Evolutionary conservation across 2,797 vertebrate species (phyloP), one percentile per base, ranked within the genome.

Genomic region (Syngnathus acus): DNA sequence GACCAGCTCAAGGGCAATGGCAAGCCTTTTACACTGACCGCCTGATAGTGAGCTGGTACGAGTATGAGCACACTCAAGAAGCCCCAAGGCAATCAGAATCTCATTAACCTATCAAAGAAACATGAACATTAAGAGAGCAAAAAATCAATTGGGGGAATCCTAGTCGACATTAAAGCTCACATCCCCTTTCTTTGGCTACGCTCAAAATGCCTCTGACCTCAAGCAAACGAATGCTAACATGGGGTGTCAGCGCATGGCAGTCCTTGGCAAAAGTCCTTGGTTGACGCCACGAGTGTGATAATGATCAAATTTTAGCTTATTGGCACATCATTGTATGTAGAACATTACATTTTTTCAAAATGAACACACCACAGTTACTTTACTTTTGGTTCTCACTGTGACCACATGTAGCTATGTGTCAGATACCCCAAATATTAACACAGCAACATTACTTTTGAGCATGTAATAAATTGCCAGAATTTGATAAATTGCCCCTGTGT

Each of bases 1-100:
- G 81, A 98, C 95, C 70, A 98, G 90, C 77, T 98, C 96, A 57
- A 97, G 88, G 38, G 95, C 95, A 7, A 98, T 97, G 77, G 95
- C 94, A 68, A 98, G 88, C 10, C 96, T 92, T 81, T 98, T 98
- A 74, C 94, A 92, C 83, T 98, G 95, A 0, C 95, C 95, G 0
- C 94, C 94, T 0, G 95, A 98, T 74, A 98, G 91, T 0, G 89
- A 91, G 72, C 87, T 80, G 70, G 94, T 96, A 39, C 93, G 93
- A 21, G 94, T 97, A 84, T 93, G 89, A n/a, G 91, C 92, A 68
- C 95, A 98, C 51, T 94, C 93, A 32, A 94, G 90, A 70, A 98
- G 93, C 53, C 95, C 94, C 72, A 98, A 80, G 0, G 95, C 95
- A 0, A 92, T 96, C 80, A 98, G 90, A 80, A 97, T 97, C 89